These are phyloP conservation scores for Trachymyrmex septentrionalis DNA, from an alignment of 1,140 invertebrate species.

Conservation along the genomic window DNA sequence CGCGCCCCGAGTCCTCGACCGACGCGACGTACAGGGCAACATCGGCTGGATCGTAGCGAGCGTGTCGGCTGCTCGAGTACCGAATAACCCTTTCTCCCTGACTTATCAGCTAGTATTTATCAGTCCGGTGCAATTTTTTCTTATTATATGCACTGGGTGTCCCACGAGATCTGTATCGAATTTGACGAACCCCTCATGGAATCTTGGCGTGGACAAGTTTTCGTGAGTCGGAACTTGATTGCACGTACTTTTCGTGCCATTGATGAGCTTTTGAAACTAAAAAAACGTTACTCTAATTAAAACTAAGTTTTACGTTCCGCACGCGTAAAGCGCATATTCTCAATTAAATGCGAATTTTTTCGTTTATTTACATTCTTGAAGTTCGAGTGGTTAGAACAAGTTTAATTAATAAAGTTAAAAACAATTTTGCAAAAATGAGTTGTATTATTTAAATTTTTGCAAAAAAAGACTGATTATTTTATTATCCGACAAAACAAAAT, in stretches of 20 bases:
- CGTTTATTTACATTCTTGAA: background rate
- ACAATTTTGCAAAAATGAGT: too few relatives aligned
- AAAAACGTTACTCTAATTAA: background rate
- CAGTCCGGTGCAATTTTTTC: constrained; percentile 32
- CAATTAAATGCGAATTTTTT: background rate
- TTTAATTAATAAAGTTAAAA: background rate
- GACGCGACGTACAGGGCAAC: constrained; percentile 35
- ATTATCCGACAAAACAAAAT: background rate
- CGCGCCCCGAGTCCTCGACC: background rate
- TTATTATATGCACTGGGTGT: constrained; percentile 28
- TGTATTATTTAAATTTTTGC: too few relatives aligned
- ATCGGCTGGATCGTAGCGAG: constrained; percentile 64
- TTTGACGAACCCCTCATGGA: background rate
- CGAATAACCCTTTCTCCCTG: constrained; percentile 69
- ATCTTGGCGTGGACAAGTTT: background rate
- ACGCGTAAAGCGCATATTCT: background rate
- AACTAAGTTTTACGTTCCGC: background rate
- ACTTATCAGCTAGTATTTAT: constrained; percentile 63
- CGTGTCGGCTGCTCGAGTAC: constrained; percentile 33
- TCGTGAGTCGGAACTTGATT: background rate
- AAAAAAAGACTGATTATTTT: too few relatives aligned
- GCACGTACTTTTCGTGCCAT: background rate
- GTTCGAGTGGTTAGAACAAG: background rate
- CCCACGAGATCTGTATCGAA: background rate
- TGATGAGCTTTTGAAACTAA: background rate